These are phyloP conservation scores for Anas bahamensis DNA, from an alignment of 2,797 vertebrate genomes.

Conservation along the genomic window DNA sequence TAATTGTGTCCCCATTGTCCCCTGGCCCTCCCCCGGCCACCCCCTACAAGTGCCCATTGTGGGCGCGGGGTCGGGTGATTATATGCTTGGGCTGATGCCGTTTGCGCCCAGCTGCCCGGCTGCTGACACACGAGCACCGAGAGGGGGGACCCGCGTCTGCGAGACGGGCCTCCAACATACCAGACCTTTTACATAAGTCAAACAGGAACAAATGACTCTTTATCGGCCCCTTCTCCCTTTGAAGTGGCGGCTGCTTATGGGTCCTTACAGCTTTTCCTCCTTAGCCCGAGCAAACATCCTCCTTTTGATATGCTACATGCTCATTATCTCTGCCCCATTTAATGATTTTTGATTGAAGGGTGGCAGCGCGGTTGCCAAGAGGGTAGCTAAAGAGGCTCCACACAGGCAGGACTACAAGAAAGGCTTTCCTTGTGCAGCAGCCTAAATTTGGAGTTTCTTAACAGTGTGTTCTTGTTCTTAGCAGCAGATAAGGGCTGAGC, in stretches of 20 bases:
- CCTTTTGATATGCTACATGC: constrained; percentile 85
- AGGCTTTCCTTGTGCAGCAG: constrained; percentile 81
- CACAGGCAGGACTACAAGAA: constrained; percentile 78
- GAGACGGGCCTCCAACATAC: constrained; percentile 80
- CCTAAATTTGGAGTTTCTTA: constrained; percentile 86
- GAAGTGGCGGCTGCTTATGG: constrained; percentile 80
- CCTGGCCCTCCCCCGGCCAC: constrained; percentile 80
- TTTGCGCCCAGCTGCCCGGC: constrained; percentile 87
- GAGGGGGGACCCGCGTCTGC: constrained; percentile 74
- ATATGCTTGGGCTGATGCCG: constrained; percentile 83
- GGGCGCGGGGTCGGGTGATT: constrained; percentile 80
- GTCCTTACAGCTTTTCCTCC: constrained; percentile 79
- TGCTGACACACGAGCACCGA: constrained; percentile 80
- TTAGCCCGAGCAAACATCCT: constrained; percentile 83
- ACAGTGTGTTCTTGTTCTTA: constrained; percentile 86
- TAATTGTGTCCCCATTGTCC: constrained; percentile 86
- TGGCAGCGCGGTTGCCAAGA: constrained; percentile 78
- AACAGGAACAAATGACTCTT: constrained; percentile 87
- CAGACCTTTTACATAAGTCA: constrained; percentile 88
- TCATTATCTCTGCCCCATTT: constrained; percentile 87
- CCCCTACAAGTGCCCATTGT: constrained; percentile 89
- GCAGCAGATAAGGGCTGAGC: constrained; percentile 85
- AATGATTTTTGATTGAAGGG: constrained; percentile 87
- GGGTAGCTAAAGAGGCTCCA: constrained; percentile 79
- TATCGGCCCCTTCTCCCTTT: constrained; percentile 82